Evolutionary conservation across 2,797 vertebrate genomes (phyloP), one percentile per base, ranked within the genome.

Genomic region (Rhinatrema bivittatum): DNA sequence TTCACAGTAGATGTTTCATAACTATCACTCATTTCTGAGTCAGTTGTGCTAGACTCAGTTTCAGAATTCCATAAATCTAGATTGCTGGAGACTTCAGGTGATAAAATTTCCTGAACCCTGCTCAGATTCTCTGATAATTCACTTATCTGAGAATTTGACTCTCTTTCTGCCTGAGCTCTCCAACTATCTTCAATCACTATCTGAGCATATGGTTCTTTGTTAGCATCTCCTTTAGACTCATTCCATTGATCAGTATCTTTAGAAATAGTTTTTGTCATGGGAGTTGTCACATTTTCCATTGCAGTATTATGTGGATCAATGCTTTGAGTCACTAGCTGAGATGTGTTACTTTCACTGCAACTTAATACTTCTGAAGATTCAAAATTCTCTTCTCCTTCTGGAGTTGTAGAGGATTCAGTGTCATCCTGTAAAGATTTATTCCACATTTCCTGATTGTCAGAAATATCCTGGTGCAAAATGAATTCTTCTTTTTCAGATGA

Each of bases 361-460:
- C n/a, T n/a, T n/a, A n/a, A n/a, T n/a, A n/a, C n/a, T n/a, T 75
- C 57, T 29, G 75, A 74, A 50, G 47, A 50, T 45, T 70, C 60
- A 13, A 68, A 63, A 36, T 68, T 50, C 44, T 78, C 66, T 36
- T 39, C 38, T n/a, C n/a, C n/a, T 36, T 49, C 78, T 25, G n/a
- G n/a, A n/a, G n/a, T n/a, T n/a, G 64, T 61, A 53, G 73, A 78
- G 32, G 73, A 79, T 13, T 72, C 36, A 20, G 47, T 62, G 45
- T 84, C 74, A 39, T 68, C 73, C 4, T 74, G 51, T 2, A 70
- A 72, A 10, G 68, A 50, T 38, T 46, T 69, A 49, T 75, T 79
- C 69, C 60, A 70, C 27, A 79, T 67, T 39, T 82, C 67, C 30
- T 86, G 53, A 16, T 50, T 81, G 46, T 78, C 18, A 10, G 61